phyloP scores from a whole-genome alignment of 2,888 invertebrate genomes.

The Rutpela maculata region DNA sequence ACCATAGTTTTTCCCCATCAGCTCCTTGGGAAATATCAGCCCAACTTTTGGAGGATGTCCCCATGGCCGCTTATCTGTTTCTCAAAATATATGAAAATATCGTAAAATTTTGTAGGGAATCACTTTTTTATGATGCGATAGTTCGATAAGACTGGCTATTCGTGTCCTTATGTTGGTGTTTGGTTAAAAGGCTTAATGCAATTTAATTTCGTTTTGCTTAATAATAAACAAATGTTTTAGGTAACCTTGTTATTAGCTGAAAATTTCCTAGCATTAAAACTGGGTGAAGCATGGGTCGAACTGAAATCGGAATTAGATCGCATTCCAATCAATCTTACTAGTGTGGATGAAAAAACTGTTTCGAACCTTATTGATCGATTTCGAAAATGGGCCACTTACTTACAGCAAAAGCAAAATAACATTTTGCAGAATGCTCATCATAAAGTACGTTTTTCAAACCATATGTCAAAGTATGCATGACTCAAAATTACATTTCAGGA shows the following conservation, averaged over 20 bases:
- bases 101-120: too few species aligned
- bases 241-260: conserved; percentile 72
- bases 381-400: conserved; percentile 67
- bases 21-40: too few species aligned
- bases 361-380: conserved; percentile 68
- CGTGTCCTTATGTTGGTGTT: too few species aligned
- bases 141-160: too few species aligned
- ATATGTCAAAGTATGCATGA: background rate
- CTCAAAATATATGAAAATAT: too few species aligned
- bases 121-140: too few species aligned
- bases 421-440: conserved; percentile 62
- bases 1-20: too few species aligned
- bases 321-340: conserved; percentile 68
- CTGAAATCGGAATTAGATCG: conserved; percentile 68
- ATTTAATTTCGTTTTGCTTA: background rate
- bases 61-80: too few species aligned
- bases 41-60: too few species aligned
- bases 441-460: conserved; percentile 54
- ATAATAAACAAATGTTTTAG: conserved; percentile 61
- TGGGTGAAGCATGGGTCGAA: conserved; percentile 74
- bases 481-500: conserved; percentile 59
- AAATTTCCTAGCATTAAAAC: conserved; percentile 72
- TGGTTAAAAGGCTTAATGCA: too few species aligned
- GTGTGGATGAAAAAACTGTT: conserved; percentile 70
- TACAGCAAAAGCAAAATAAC: conserved; percentile 68